Evolutionary conservation across 2,797 vertebrate species (phyloP), one percentile per base, ranked within the genome.

Genomic region (Botia kubotai): DNA sequence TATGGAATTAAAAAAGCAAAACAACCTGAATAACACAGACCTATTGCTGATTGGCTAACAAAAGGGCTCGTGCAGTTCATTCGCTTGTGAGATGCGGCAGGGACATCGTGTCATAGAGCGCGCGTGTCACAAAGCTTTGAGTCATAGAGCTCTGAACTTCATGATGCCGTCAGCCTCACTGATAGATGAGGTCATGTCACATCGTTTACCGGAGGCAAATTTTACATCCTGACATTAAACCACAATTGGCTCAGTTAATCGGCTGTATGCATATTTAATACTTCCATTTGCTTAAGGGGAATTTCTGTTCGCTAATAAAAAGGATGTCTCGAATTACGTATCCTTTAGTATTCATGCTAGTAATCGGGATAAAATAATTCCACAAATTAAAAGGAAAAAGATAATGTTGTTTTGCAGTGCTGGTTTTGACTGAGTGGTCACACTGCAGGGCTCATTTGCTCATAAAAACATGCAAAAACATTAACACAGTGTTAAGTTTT

Each of bases 251-350:
- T 71, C 57, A 79, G 68, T 72, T 72, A 72, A 79, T 72, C 29
- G 26, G 17, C 63, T n/a, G 14, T 33, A 72, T 79, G 46, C 77
- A 79, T 79, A 63, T 72, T 79, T 79, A 79, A 79, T 72, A 63
- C 13, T 65, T 39, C n/a, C 29, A 52, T 53, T 71, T 63, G 68
- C 68, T 72, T 3, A 72, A 72, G 68, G 77, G 77, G 46, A 53
- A 48, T 72, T 72, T 72, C 14, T 58, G 65, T 57, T 29, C 3
- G 1, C 52, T 71, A 72, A 79, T 63, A 65, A 72, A 62, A 53
- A 58, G 19, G 17, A 72, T 36, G 33, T 53, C 19, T 0, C 0
- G 36, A 39, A 21, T 72, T 0, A 53, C 11, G 7, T 39, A 60
- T 33, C 26, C 1, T 36, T 63, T 23, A 29, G 0, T 2, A 63